Conservation (phyloP, 1,140 invertebrate species). For the Leptopilina boulardi region DNA sequence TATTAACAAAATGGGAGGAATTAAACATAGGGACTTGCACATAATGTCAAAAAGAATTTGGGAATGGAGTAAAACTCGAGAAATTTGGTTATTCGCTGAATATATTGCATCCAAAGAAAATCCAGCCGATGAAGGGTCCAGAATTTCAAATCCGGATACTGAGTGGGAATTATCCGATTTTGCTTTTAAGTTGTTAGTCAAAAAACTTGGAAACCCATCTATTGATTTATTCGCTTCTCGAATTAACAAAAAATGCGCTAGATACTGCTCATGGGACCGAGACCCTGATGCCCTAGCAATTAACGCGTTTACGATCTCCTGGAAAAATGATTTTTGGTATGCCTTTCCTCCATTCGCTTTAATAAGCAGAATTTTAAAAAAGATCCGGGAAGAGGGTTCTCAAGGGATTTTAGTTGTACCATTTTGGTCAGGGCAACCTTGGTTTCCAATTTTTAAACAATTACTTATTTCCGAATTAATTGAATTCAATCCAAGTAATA, state of each 20-base stretch:
- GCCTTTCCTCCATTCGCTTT: conserved; percentile 57
- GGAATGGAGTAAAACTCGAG: conserved; percentile 42
- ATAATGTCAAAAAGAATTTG: conserved; percentile 40
- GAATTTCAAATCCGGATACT: not conserved
- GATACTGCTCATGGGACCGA: not conserved
- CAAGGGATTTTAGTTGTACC: conserved; percentile 57
- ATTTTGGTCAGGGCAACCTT: too few species aligned
- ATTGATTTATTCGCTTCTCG: not conserved
- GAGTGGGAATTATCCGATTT: conserved; percentile 47
- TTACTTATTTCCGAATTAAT: not conserved
- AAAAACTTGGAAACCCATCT: not conserved
- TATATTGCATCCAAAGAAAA: conserved; percentile 39
- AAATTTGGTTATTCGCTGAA: conserved; percentile 38
- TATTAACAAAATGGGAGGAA: conserved; percentile 43
- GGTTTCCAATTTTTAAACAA: conserved; percentile 54
- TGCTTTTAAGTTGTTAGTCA: conserved; percentile 6
- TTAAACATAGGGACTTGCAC: conserved; percentile 33
- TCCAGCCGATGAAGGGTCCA: too few species aligned
- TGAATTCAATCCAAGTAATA: not conserved
- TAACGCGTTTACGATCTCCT: not conserved
- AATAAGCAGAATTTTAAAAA: conserved; percentile 50
- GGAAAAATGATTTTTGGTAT: not conserved
- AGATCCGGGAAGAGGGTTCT: conserved; percentile 53
- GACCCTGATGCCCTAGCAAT: too few species aligned
- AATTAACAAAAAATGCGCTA: not conserved